phyloP scores from a whole-genome alignment of 2,888 invertebrate species.

The Eristalis tenax region DNA sequence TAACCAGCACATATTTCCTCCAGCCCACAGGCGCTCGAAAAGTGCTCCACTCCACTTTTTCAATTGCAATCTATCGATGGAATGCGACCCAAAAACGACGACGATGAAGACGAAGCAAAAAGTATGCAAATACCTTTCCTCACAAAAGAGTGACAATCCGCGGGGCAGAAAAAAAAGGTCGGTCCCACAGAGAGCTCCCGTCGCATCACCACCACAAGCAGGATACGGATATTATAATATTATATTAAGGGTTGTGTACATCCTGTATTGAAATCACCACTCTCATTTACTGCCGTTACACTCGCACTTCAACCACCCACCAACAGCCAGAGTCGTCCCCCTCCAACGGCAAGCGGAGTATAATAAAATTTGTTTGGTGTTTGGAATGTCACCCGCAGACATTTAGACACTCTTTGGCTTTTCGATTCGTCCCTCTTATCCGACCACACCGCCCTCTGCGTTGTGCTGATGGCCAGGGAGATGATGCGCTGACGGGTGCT shows the following conservation, averaged over 20 bases:
- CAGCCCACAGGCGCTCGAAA: not conserved
- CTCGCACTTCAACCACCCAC: constrained; percentile 17
- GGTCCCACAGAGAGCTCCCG: constrained; percentile 19
- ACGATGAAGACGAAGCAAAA: constrained; percentile 21
- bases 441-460: constrained; percentile 41
- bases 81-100: constrained; percentile 18
- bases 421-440: constrained; percentile 57
- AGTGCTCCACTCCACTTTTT: constrained; percentile 39
- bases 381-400: constrained; percentile 81
- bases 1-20: constrained; percentile 25
- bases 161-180: constrained; percentile 25
- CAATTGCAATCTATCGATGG: constrained; percentile 65
- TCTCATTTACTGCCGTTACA: constrained; percentile 54
- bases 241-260: constrained; percentile 58
- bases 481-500: constrained; percentile 61
- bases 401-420: constrained; percentile 75
- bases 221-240: constrained; percentile 50
- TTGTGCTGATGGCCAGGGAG: constrained; percentile 50
- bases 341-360: constrained; percentile 73
- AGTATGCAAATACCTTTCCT: constrained; percentile 62
- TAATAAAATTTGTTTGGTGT: constrained; percentile 81
- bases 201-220: constrained; percentile 7
- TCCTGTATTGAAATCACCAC: constrained; percentile 50
- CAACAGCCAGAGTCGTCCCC: not conserved
- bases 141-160: constrained; percentile 68